Conservation (phyloP, 92 coral and sea anemone genomes). For the Plumapathes pennacea region DNA sequence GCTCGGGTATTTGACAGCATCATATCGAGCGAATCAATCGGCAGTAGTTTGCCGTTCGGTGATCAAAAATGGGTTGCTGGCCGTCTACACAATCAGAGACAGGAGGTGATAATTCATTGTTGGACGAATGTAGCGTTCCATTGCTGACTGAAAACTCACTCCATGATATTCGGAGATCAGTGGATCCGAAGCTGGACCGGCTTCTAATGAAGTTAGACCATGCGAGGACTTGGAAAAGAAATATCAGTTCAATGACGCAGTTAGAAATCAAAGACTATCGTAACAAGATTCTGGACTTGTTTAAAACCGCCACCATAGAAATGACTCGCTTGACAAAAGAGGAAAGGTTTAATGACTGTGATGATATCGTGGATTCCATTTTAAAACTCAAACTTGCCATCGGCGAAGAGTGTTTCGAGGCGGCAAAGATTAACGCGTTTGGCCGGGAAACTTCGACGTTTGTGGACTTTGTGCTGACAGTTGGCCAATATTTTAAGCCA, state of each 20-base stretch:
- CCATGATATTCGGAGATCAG: neutral
- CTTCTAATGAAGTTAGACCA: constrained; percentile 49
- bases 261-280: constrained; percentile 34
- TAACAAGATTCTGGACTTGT: constrained; percentile 41
- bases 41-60: no score
- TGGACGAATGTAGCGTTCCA: neutral
- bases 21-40: no score
- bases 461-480: constrained; percentile 52
- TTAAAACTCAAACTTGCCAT: constrained; percentile 40
- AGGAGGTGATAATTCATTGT: constrained; percentile 2
- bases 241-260: constrained; percentile 4
- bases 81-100: constrained; percentile 1
- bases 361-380: constrained; percentile 55
- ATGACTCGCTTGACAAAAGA: constrained; percentile 50
- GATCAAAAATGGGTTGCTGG: constrained; percentile 26
- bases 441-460: constrained; percentile 67
- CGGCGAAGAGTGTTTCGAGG: constrained; percentile 61
- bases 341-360: constrained; percentile 54
- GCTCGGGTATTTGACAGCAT: no score
- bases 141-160: neutral
- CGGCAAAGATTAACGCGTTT: constrained; percentile 63
- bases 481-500: constrained; percentile 80
- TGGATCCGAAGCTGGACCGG: constrained; percentile 23
- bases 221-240: constrained; percentile 32
- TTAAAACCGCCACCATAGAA: constrained; percentile 65